Evolutionary conservation across 2,797 vertebrate species (phyloP), one percentile per base, ranked within the genome.

Genomic region (Chloroceryle amazona): DNA sequence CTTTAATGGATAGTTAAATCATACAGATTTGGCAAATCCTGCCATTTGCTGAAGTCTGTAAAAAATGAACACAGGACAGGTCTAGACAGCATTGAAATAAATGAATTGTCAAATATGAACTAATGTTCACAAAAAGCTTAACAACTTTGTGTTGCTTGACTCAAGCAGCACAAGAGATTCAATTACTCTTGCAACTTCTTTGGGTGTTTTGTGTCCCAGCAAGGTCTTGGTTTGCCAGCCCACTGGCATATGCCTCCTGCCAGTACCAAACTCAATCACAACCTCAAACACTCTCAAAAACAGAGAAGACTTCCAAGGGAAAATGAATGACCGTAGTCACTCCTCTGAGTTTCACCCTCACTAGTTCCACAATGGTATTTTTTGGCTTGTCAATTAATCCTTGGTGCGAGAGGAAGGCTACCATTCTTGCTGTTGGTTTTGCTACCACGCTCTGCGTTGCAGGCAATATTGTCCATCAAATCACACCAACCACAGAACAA

Each of bases 61-160:
- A 25, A 78, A 91, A 81, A 90, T 61, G 52, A 94, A 87, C 37
- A 61, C 47, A 76, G 73, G 44, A 72, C 3, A 0, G 22, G 71
- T 92, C 79, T 82, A 90, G 86, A 85, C 58, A 90, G 35, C 29
- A 79, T 0, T n/a, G 37, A 93, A 94, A 90, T 55, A 81, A 81
- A 95, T 60, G 58, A 79, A 68, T 86, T 94, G 71, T 81, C 42
- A 81, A 86, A 58, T 58, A 81, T 37, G 35, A 94, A 62, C 39
- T 70, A 93, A 90, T 76, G 61, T 46, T 65, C 57, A 57, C 10
- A 71, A 67, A 95, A 92, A 89, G 66, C 17, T 73, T 54, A 25
- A 25, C 14, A 93, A 73, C 49, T 71, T 35, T 89, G 42, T 79
- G 11, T 33, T 86, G 28, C 44, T 90, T 2, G 5, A 31, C 29